phyloP scores from a whole-genome alignment of 2,797 vertebrate species.

The Pelochelys cantorii region DNA sequence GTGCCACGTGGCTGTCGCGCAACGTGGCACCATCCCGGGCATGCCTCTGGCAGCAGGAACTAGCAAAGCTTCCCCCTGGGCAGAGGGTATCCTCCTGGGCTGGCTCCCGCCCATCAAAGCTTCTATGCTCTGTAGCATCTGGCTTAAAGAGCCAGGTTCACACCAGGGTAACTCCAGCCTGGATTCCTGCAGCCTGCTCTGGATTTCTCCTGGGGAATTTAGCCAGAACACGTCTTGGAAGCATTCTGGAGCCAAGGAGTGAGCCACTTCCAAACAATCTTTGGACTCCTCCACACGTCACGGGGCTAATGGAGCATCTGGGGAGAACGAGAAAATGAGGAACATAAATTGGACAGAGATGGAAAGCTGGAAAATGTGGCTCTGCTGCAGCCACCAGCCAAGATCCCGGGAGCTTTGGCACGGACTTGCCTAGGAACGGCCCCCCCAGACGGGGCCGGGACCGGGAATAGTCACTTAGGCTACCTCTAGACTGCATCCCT shows the following conservation, averaged over 20 bases:
- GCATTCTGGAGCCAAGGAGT: not conserved
- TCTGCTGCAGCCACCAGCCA: not conserved
- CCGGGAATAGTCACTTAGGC: constrained; percentile 30
- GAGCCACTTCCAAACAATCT: not conserved
- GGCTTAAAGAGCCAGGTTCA: not conserved
- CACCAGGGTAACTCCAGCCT: not conserved
- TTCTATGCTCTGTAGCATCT: not conserved
- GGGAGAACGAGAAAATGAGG: not conserved
- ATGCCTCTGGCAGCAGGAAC: not conserved
- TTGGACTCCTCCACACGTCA: not conserved
- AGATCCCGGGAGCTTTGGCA: constrained; percentile 3
- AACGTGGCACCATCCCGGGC: not conserved
- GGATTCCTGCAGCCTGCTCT: not conserved
- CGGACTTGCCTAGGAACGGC: not conserved
- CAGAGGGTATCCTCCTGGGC: not conserved
- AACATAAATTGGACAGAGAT: not conserved
- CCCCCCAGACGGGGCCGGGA: constrained; percentile 29
- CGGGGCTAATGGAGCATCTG: rapidly evolving
- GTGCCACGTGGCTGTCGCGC: too few species aligned
- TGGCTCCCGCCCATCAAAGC: not conserved
- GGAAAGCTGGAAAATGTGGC: rapidly evolving
- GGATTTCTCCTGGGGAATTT: not conserved
- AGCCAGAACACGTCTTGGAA: not conserved
- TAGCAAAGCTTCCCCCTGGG: not conserved
- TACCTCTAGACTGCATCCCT: too few species aligned